Conservation (phyloP, 2,113 vertebrate species). For the Ochotona princeps region DNA sequence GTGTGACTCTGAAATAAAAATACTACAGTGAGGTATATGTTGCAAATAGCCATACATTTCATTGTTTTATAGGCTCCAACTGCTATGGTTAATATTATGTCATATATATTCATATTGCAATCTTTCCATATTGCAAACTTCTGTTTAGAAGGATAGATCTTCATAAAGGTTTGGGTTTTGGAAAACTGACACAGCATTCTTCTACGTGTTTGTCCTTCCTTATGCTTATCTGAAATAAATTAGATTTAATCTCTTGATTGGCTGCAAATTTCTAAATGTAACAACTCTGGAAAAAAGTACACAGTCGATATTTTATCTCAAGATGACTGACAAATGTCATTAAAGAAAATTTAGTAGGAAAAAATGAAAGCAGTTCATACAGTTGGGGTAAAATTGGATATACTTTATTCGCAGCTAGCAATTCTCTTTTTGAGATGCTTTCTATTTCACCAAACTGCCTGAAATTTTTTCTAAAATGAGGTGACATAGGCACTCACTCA, state of each 20-base stretch:
- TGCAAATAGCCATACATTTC: background rate
- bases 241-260: constrained; percentile 41
- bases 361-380: constrained; percentile 3
- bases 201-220: background rate
- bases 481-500: background rate
- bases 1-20: background rate
- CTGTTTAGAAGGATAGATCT: background rate
- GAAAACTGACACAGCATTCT: background rate
- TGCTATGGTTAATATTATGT: background rate
- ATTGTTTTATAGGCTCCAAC: background rate
- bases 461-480: background rate
- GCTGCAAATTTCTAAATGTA: constrained; percentile 57
- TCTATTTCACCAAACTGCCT: background rate
- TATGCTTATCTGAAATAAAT: constrained; percentile 41
- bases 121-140: background rate
- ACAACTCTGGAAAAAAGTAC: background rate
- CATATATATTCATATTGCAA: background rate
- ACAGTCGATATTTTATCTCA: constrained; percentile 34
- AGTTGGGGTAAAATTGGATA: constrained; percentile 30
- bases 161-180: background rate
- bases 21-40: background rate
- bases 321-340: background rate
- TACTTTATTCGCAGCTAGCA: background rate
- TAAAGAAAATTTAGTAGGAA: background rate
- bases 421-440: background rate